Evolutionary conservation across 2,888 invertebrate genomes (phyloP), one percentile per base, ranked within the genome.

Genomic region (Operophtera brumata): DNA sequence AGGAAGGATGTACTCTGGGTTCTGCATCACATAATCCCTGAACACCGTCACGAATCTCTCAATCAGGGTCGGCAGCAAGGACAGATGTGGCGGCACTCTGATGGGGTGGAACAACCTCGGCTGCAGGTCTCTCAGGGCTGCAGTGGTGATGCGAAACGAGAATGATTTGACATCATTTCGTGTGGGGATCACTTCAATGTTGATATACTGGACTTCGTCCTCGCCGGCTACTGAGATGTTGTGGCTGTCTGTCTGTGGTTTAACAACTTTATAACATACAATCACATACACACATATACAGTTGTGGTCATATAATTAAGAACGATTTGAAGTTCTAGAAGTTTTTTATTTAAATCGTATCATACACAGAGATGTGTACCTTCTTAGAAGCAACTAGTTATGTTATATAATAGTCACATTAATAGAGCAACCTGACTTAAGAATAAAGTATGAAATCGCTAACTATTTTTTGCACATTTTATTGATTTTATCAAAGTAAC

Each of bases 21-120:
- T 96, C 62, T 91, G 90, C 1, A 91, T 83, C 1, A 96, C 93
- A 68, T 94, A 93, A 34, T 95, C 92, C 68, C 93, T 94, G 78
- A 98, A 98, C 0, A 95, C 95, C 47, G 93, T 94, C 20, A 97
- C 91, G 80, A 98, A 98, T 73, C 94, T 92, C 71, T 98, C 97
- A 47, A 95, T 91, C 2, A 97, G 86, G 0, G 94, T 94, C 64
- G 95, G 95, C 74, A 95, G 92, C 28, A 89, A 60, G 0, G 80
- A 78, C 36, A 89, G 71, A 32, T 86, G 83, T 0, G 83, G 81
- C 0, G 89, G 88, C 4, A 89, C 81, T 6, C 82, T 53, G 30
- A 88, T 78, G 0, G 82, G 78, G 6, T 68, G 65, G 8, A 64
- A 51, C 30, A 90, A 64, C 2, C 84, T 60, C 0, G 83, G 81